Percentiles rank a stretch among this genome's conserved stretches.
phyloP scores from a whole-genome alignment of 1,140 invertebrate genomes.

The Nephotettix cincticeps region DNA sequence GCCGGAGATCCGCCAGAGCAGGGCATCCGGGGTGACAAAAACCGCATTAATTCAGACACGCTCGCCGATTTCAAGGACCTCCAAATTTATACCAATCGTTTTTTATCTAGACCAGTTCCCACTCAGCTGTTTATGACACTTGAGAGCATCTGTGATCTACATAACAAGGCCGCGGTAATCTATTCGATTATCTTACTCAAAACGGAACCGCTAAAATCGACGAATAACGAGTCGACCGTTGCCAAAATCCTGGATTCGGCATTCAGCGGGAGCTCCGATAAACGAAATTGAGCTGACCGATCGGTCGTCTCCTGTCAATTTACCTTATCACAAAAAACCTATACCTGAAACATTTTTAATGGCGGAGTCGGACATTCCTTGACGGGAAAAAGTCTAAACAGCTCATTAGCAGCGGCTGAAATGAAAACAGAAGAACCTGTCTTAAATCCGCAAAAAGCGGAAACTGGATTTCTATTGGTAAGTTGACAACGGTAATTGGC shows the following conservation, averaged over 20 bases:
- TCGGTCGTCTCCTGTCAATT: conserved; percentile 1
- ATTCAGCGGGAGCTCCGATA: too few relatives aligned
- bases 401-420: conserved; percentile 19
- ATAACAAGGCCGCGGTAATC: too few relatives aligned
- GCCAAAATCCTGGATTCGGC: neutral
- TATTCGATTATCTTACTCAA: neutral
- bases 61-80: too few relatives aligned
- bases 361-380: conserved; percentile 12
- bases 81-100: too few relatives aligned
- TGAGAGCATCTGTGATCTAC: too few relatives aligned
- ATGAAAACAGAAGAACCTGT: conserved; percentile 20
- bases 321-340: conserved; percentile 14
- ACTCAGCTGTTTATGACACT: too few relatives aligned
- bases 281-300: too few relatives aligned
- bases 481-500: conserved; percentile 2
- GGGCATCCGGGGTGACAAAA: too few relatives aligned
- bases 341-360: conserved; percentile 22
- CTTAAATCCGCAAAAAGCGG: conserved; percentile 19
- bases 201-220: neutral
- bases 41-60: too few relatives aligned
- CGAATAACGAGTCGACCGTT: neutral
- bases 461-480: conserved; percentile 23
- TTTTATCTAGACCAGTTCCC: too few relatives aligned
- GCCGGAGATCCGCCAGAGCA: too few relatives aligned
- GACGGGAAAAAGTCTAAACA: conserved; percentile 19